These are phyloP conservation scores for Mnemiopsis leidyi DNA, from an alignment of 37 sponge, comb jelly and placozoan genomes.

Conservation along the genomic window DNA sequence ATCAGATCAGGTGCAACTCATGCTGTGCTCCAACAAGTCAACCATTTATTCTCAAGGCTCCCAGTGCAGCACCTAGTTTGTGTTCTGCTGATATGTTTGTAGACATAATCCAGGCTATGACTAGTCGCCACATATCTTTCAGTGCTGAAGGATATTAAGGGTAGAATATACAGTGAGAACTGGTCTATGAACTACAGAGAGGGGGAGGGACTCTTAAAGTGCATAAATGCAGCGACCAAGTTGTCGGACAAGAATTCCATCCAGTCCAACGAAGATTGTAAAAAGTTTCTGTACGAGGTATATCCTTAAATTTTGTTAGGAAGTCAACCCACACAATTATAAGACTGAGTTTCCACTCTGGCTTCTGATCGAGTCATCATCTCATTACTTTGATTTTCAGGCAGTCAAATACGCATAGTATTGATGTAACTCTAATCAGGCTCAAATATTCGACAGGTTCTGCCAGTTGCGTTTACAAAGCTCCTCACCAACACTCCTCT, in stretches of 20 bases:
- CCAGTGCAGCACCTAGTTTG: no score
- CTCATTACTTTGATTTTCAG: no score
- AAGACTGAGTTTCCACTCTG: neutral
- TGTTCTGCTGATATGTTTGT: no score
- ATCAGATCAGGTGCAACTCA: no score
- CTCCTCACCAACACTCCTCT: conserved; percentile 50
- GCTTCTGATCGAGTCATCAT: no score
- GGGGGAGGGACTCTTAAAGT: conserved; percentile 4
- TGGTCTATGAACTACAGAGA: conserved; percentile 59
- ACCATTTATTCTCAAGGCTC: no score
- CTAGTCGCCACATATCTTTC: no score
- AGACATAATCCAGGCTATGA: no score
- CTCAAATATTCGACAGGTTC: no score
- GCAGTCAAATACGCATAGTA: no score
- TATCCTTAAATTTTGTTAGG: neutral
- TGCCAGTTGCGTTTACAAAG: conserved; percentile 45
- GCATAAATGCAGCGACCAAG: conserved; percentile 24
- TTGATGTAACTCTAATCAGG: no score
- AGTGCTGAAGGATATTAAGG: conserved; percentile 34
- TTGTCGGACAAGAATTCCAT: neutral
- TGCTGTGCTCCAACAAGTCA: no score
- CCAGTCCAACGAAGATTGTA: conserved; percentile 34
- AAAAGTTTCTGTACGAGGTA: conserved; percentile 56
- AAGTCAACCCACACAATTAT: neutral
- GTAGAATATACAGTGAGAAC: conserved; percentile 55